A percentile compares a stretch with the other conserved stretches of the same genome.
Evolutionary conservation across 1,140 invertebrate genomes (phyloP).

Genomic region (Archivesica marissinica): DNA sequence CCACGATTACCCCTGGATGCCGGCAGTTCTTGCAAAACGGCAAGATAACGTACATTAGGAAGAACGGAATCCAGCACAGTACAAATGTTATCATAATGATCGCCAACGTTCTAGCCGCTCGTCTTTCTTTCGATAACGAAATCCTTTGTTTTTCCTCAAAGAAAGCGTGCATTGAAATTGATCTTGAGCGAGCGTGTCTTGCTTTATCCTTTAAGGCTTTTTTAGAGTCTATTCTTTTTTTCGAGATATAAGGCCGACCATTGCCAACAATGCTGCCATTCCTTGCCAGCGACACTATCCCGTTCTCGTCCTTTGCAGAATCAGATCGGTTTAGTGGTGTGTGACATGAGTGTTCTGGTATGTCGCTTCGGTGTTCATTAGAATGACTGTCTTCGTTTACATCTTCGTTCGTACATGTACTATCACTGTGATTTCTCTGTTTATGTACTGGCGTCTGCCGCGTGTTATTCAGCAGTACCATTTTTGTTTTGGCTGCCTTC

Average conservation of each 20-base stretch:
- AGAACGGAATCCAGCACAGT: conserved; percentile 98
- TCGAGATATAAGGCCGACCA: background rate
- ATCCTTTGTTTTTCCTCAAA: conserved; percentile 97
- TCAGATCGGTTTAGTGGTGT: background rate
- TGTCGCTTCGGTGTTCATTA: background rate
- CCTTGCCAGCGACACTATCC: background rate
- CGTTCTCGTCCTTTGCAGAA: background rate
- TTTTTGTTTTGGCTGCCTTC: conserved; percentile 43
- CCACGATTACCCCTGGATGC: conserved; percentile 70
- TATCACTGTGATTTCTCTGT: background rate
- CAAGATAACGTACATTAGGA: conserved; percentile 93
- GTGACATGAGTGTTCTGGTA: background rate
- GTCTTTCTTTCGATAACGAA: conserved; percentile 95
- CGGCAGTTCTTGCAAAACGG: conserved; percentile 88
- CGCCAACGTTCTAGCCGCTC: conserved; percentile 97
- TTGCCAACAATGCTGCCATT: background rate
- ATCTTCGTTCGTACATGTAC: conserved; percentile 1
- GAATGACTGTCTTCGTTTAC: background rate
- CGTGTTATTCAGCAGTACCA: conserved; percentile 43
- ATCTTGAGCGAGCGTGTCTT: background rate
- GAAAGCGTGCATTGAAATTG: conserved; percentile 70
- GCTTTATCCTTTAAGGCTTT: conserved; percentile 14
- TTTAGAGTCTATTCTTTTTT: background rate
- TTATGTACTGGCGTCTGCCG: background rate
- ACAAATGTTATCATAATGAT: conserved; percentile 97